Evolutionary conservation across 2,113 vertebrate species (phyloP), one percentile per base, ranked within the genome.

Genomic region (Nansenia antarctica): DNA sequence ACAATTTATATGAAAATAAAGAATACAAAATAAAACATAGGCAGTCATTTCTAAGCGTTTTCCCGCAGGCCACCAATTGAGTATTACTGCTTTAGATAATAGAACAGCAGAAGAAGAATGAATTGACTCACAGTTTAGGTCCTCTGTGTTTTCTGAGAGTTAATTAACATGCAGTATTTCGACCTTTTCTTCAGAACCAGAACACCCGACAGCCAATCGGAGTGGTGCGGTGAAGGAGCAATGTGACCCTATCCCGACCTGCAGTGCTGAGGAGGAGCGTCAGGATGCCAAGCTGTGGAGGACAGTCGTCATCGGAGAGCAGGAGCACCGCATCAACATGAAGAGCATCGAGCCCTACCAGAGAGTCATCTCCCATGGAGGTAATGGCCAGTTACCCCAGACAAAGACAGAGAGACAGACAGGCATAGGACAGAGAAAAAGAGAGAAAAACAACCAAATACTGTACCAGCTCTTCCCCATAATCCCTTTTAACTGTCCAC

Each of bases 281-380:
- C 95, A 95, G 62, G 97, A 99, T 49, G 94, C 94, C 58, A 94
- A 90, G 34, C 85, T 98, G 2, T 99, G 98, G 96, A 93, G 96
- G 85, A 94, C 96, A 0, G 96, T 99, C 42, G 79, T 99, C 78
- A 98, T 99, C 3, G 97, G 98, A 34, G 98, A 99, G 37, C 98
- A 99, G 69, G 98, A 99, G 62, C 97, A 99, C 62, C 93, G 96
- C 74, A 99, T 99, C 85, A 96, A 99, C 88, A 99, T 99, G 98
- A 97, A 94, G 89, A 92, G 94, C 77, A 98, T 99, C 42, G 98
- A 98, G 76, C 94, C 96, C 15, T 99, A 97, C 84, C 92, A 93
- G 91, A 97, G 90, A 66, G 97, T 99, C 78, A 93, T 99, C 85
- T 97, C 98, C 55, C 98, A 99, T 1, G 97, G 98, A 96, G 97